phyloP scores from a whole-genome alignment of 2,888 invertebrate genomes.

The Oithona nana region DNA sequence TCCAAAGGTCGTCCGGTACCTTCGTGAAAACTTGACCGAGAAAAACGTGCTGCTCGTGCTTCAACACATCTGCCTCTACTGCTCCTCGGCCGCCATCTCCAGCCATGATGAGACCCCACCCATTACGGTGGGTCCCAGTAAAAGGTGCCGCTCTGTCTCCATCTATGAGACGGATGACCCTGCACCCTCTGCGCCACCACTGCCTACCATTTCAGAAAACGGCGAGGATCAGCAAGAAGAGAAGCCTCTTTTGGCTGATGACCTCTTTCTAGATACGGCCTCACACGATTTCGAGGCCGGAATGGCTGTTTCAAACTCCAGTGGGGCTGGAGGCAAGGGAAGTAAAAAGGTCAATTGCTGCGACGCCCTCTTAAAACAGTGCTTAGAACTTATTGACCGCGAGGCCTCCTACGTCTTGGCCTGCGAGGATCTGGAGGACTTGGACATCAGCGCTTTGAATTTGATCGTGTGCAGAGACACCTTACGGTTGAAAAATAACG shows the following conservation, averaged over 20 bases:
- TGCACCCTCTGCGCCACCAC: not conserved
- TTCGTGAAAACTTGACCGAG: constrained; percentile 4
- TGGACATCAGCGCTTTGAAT: constrained; percentile 6
- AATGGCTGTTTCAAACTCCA: not conserved
- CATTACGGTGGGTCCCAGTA: not conserved
- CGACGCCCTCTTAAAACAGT: constrained; percentile 1
- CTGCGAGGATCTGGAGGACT: constrained; percentile 6
- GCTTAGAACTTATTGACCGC: constrained; percentile 3
- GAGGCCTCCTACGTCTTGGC: not conserved
- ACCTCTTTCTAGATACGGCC: not conserved
- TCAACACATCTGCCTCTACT: constrained; percentile 12
- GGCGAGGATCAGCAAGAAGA: not conserved
- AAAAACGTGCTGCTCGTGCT: constrained; percentile 11
- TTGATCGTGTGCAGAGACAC: constrained; percentile 7
- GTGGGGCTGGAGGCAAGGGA: not conserved
- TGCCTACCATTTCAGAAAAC: not conserved
- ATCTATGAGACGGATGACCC: not conserved
- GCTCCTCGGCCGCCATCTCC: not conserved
- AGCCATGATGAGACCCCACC: not conserved
- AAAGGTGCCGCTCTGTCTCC: not conserved
- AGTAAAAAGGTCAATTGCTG: constrained; percentile 7
- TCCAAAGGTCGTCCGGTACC: not conserved
- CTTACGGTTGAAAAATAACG: not conserved
- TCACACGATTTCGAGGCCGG: not conserved
- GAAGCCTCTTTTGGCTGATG: not conserved